A percentile compares a stretch with the other conserved stretches of the same genome.
These are phyloP conservation scores for Zeus faber DNA, from an alignment of 2,113 vertebrate species.

Conservation along the genomic window DNA sequence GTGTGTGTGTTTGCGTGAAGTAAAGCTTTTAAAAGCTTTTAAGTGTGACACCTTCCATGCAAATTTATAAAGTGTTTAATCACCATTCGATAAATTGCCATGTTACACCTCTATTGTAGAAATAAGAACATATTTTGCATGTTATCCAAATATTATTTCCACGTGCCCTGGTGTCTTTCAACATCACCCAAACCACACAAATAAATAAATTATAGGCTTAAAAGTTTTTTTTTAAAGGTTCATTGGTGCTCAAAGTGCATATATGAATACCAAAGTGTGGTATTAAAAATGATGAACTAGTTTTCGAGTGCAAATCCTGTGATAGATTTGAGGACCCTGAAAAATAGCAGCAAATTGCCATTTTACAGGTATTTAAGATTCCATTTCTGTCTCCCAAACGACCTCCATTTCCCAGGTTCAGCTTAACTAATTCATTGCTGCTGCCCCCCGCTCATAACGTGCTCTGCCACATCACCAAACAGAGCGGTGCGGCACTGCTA, in stretches of 20 bases:
- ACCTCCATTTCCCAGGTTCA: slow-evolving; percentile 51
- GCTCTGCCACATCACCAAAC: slow-evolving; percentile 18
- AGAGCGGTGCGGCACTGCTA: no score
- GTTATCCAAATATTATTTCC: no score
- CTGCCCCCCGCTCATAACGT: slow-evolving; percentile 24
- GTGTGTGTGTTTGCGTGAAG: background rate
- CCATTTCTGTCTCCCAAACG: slow-evolving; percentile 57
- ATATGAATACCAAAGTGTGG: slow-evolving; percentile 27
- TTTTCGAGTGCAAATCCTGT: slow-evolving; percentile 44
- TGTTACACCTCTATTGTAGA: no score
- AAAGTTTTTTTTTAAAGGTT: slow-evolving; percentile 26
- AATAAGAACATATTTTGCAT: no score
- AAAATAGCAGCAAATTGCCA: slow-evolving; percentile 33
- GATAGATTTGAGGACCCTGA: slow-evolving; percentile 45
- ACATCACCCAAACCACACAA: background rate
- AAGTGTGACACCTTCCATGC: no score
- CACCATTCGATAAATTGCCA: no score
- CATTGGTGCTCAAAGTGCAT: slow-evolving; percentile 14
- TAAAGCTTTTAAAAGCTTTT: no score
- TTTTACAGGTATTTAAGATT: slow-evolving; percentile 64
- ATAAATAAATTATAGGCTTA: slow-evolving; percentile 4
- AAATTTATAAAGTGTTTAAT: no score
- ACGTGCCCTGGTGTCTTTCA: no score
- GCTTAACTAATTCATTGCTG: slow-evolving; percentile 45
- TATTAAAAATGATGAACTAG: slow-evolving; percentile 49